phyloP scores from a whole-genome alignment of 1,140 invertebrate species.

The Monochamus saltuarius region DNA sequence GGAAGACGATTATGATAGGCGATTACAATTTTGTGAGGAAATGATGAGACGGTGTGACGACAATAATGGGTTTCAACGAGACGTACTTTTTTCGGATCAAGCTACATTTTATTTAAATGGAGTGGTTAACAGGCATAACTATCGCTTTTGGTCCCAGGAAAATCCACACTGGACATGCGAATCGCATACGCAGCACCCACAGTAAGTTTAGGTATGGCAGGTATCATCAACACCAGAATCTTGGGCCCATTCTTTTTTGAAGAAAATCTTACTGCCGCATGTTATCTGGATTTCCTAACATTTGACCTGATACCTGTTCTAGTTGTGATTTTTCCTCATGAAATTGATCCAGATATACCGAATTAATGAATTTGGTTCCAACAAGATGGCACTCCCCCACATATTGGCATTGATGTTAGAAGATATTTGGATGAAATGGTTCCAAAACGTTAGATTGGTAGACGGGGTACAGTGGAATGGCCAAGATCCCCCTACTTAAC shows the following conservation, averaged over 20 bases:
- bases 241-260: constrained; percentile 5
- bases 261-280: not conserved
- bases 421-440: too few species aligned
- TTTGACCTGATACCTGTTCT: too few species aligned
- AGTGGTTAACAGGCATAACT: not conserved
- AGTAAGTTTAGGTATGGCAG: too few species aligned
- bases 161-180: constrained; percentile 16
- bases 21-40: constrained; percentile 16
- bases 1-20: constrained; percentile 14
- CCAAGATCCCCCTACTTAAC: too few species aligned
- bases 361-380: too few species aligned
- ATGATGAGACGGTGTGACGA: constrained; percentile 1
- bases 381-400: too few species aligned
- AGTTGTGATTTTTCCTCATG: too few species aligned
- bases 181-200: not conserved
- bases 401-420: too few species aligned
- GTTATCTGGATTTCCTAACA: too few species aligned
- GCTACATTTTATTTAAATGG: constrained; percentile 13
- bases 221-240: constrained; percentile 12
- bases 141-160: not conserved
- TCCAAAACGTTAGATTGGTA: too few species aligned
- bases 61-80: constrained; percentile 9
- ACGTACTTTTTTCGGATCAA: constrained; percentile 13
- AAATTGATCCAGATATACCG: too few species aligned
- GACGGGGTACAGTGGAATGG: too few species aligned